Evolutionary conservation across 2,113 vertebrate genomes (phyloP), one percentile per base, ranked within the genome.

Genomic region (Crotalus helleri): DNA sequence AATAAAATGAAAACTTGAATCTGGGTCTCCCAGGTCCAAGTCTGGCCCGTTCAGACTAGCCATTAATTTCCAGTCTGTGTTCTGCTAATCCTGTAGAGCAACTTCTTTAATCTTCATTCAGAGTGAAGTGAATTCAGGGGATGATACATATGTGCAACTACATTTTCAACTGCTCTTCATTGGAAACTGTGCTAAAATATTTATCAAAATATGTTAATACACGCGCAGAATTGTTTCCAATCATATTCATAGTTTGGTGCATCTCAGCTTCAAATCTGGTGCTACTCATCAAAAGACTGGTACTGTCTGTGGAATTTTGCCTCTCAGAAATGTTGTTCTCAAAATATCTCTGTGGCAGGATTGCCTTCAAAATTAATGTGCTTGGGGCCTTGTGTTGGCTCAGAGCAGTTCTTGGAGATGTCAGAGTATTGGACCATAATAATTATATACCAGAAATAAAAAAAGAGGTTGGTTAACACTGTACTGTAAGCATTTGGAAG

Each of bases 281-380:
- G n/a, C 15, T 81, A 81, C 17, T 81, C 51, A 55, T 54, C 51
- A 51, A 53, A 54, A 91, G 51, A 85, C n/a, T 54, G 54, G 23
- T 55, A 33, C 23, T 91, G 26, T 55, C 49, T 91, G 53, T 54
- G 23, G 21, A 19, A 85, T 85, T 46, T 39, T 11, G 54, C 12
- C 33, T 58, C 54, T 85, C 23, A 46, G 11, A 46, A 55, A 86
- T 86, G 24, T 33, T 39, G n/a, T 86, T 85, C 74, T 91, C 74
- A 46, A 91, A 85, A 57, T 54, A 86, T 46, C 44, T 91, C 24
- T 91, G 39, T 91, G 91, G 54, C 91, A 91, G 81, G 39, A 57
- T 24, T 59, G 39, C 74, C 54, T 58, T 91, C 85, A 86, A 91
- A 91, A 58, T 86, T 85, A 86, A 91, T 86, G 24, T 49, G 24